Percentiles rank a stretch among this genome's conserved stretches.
phyloP scores from a whole-genome alignment of 2,888 invertebrate species.

The Agriopis leucophaearia region DNA sequence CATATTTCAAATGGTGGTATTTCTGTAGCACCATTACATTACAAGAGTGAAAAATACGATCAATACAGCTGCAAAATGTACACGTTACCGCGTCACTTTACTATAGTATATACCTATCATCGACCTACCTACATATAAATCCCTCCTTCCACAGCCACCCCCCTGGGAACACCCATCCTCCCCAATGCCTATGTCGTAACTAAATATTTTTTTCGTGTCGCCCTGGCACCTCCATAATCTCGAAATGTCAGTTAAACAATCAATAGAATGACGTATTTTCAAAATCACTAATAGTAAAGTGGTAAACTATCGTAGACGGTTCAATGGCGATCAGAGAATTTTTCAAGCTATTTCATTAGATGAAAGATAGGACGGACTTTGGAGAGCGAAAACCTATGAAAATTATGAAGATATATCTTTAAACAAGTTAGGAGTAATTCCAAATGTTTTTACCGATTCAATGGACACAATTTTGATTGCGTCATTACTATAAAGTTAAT shows the following conservation, averaged over 20 bases:
- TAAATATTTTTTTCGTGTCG: conserved; percentile 73
- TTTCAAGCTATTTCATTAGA: conserved; percentile 63
- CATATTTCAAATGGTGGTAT: conserved; percentile 13
- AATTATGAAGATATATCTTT: too few species aligned
- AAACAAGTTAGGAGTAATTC: neutral
- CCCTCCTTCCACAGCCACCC: conserved; percentile 79
- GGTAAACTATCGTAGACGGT: neutral
- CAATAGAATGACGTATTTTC: neutral
- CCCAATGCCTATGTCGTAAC: conserved; percentile 74
- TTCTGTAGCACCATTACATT: conserved; percentile 46
- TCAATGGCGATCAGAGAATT: conserved; percentile 24
- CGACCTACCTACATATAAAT: conserved; percentile 68
- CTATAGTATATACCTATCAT: conserved; percentile 34
- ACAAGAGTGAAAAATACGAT: conserved; percentile 74
- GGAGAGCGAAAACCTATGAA: neutral
- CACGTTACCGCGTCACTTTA: conserved; percentile 85
- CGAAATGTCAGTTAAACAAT: conserved; percentile 48
- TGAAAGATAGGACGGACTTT: conserved; percentile 62
- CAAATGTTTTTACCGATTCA: neutral
- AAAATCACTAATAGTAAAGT: neutral
- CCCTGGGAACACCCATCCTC: conserved; percentile 71
- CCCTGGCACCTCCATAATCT: conserved; percentile 47
- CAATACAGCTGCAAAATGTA: conserved; percentile 86
- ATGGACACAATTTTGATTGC: neutral
- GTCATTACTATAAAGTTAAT: neutral